Percentiles rank a stretch among this genome's conserved stretches.
Conservation (phyloP, 2,888 invertebrate species). For the Pyrocoelia pectoralis region DNA sequence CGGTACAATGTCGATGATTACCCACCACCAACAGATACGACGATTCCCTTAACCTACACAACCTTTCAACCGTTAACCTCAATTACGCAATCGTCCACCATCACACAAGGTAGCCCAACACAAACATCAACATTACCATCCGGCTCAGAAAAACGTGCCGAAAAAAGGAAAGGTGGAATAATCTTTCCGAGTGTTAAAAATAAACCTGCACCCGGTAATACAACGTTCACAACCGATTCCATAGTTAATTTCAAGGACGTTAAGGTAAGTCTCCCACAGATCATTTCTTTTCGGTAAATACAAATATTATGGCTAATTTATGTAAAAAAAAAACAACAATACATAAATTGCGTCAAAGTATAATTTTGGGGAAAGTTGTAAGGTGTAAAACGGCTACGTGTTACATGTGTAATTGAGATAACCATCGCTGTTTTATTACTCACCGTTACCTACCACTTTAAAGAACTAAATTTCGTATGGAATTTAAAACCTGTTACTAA, state of each 20-base stretch:
- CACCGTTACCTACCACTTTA: neutral
- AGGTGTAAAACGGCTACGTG: neutral
- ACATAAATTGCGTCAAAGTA: neutral
- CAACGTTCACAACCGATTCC: constrained; percentile 81
- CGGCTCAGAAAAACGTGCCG: constrained; percentile 56
- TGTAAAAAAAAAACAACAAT: neutral
- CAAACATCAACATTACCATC: constrained; percentile 41
- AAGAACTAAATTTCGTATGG: neutral
- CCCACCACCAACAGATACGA: constrained; percentile 47
- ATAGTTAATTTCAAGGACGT: constrained; percentile 81
- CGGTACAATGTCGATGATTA: constrained; percentile 61
- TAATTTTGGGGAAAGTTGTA: constrained; percentile 12
- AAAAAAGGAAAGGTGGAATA: constrained; percentile 78
- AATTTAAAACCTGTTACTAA: constrained; percentile 8
- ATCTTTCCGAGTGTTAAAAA: constrained; percentile 93
- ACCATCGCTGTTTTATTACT: neutral
- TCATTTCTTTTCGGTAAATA: neutral
- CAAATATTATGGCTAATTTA: neutral
- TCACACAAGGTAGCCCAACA: constrained; percentile 32
- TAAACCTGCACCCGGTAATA: constrained; percentile 85
- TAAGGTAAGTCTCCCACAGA: constrained; percentile 67
- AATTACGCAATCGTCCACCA: constrained; percentile 30
- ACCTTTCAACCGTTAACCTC: constrained; percentile 59
- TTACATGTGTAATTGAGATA: constrained; percentile 9
- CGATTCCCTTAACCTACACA: constrained; percentile 51